A percentile compares a stretch with the other conserved stretches of the same genome.
These are phyloP conservation scores for Microchirus variegatus DNA, from an alignment of 2,797 vertebrate genomes.

Conservation along the genomic window DNA sequence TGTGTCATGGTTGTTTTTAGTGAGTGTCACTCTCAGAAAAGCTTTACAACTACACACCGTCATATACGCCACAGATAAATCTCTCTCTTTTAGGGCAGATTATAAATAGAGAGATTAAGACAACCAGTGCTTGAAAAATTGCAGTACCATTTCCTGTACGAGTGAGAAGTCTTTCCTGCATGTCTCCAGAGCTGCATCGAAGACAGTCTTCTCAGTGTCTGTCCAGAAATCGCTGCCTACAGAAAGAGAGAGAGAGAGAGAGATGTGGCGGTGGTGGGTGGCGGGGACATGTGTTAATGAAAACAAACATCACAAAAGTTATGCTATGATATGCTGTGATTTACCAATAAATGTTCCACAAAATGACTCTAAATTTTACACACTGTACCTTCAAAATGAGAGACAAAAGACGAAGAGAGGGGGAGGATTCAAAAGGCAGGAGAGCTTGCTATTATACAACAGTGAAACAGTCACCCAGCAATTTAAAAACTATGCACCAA, in stretches of 20 bases:
- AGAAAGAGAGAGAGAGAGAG: slow-evolving; percentile 3
- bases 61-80: not conserved
- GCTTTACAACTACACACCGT: too few species aligned
- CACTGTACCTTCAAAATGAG: too few species aligned
- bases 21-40: not conserved
- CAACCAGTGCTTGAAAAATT: not conserved
- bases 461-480: not conserved
- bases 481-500: too few species aligned
- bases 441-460: slow-evolving; percentile 36
- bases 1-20: too few species aligned
- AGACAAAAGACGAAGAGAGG: not conserved
- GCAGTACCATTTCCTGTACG: slow-evolving; percentile 78
- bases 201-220: slow-evolving; percentile 73
- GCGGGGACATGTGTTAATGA: not conserved
- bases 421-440: slow-evolving; percentile 20
- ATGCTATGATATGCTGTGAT: too few species aligned
- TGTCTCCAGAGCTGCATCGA: slow-evolving; percentile 67
- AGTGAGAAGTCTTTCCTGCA: slow-evolving; percentile 81
- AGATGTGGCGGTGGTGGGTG: too few species aligned
- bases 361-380: too few species aligned
- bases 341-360: too few species aligned
- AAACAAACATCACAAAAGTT: not conserved
- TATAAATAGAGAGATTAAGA: not conserved
- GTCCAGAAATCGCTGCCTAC: slow-evolving; percentile 81
- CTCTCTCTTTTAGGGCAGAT: not conserved